Evolutionary conservation across 2,888 invertebrate species (phyloP), one percentile per base, ranked within the genome.

Genomic region (Teleogryllus oceanicus): DNA sequence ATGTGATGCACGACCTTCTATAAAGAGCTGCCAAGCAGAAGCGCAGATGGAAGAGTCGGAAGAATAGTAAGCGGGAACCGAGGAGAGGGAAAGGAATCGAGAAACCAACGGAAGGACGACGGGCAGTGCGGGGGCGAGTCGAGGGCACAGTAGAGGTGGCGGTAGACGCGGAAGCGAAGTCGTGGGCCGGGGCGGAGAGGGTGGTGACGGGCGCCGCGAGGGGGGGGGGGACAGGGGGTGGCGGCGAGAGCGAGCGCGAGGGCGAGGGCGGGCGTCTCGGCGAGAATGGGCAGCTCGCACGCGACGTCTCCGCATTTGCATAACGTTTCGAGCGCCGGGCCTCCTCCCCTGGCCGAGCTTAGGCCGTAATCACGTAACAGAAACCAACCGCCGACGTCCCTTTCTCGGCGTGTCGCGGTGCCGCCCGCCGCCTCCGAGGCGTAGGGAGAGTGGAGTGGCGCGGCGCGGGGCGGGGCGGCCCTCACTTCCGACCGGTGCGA

Each of bases 321-420:
- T 62, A 62, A 62, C n/a, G n/a, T 62, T 62, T n/a, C 13, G 62
- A 62, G 16, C 62, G 16, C n/a, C 16, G 62, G 5, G 62, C n/a
- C 62, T n/a, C 62, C n/a, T 13, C 62, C 62, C n/a, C 16, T n/a
- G 62, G 62, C n/a, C n/a, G 62, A 62, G 12, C n/a, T 13, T n/a
- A 62, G 62, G n/a, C 62, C 62, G 62, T 62, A 62, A 62, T 62
- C 62, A 62, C 62, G 62, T 62, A 62, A 62, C 62, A 62, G 62
- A 62, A 62, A 62, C 62, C 62, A 62, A 62, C 62, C n/a, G 62
- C n/a, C 62, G 62, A 11, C 62, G 62, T 62, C 62, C 13, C 62
- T 62, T 62, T 62, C 62, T 62, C 62, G 62, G 13, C 62, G 62
- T 5, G 62, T 62, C 62, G 37, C 37, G 37, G 37, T 5, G 37